These are phyloP conservation scores for Jacana jacana DNA, from an alignment of 2,113 vertebrate genomes.

Conservation along the genomic window DNA sequence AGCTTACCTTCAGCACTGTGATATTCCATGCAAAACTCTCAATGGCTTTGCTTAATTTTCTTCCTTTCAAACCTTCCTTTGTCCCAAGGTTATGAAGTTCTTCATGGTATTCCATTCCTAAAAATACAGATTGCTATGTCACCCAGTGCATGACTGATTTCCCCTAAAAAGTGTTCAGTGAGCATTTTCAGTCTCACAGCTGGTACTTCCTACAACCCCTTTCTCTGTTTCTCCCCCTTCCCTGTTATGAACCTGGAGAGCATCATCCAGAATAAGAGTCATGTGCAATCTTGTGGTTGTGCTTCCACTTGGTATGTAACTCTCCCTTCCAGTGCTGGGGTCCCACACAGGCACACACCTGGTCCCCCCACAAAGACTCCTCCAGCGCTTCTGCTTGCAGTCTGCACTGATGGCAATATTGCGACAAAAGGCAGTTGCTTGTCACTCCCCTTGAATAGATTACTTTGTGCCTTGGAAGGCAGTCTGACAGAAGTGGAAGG, in stretches of 20 bases:
- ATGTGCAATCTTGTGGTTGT: background rate
- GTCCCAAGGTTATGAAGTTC: conserved; percentile 79
- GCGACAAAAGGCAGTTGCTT: rapidly evolving
- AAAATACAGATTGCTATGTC: conserved; percentile 3
- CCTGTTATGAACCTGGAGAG: background rate
- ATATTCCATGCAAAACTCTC: conserved; percentile 87
- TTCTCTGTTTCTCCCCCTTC: background rate
- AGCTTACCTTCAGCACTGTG: conserved; percentile 80
- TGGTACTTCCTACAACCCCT: background rate
- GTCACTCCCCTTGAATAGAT: background rate
- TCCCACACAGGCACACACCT: background rate
- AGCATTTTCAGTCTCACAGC: background rate
- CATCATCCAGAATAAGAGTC: background rate
- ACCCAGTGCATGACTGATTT: background rate
- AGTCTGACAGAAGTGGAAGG: background rate
- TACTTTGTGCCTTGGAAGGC: background rate
- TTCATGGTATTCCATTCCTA: conserved; percentile 83
- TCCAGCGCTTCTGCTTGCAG: background rate
- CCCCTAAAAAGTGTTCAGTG: background rate
- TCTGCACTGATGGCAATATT: background rate
- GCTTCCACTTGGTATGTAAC: background rate
- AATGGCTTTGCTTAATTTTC: conserved; percentile 82
- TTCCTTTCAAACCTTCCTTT: conserved; percentile 83
- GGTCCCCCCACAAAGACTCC: background rate
- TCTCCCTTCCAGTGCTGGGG: background rate